Conservation (phyloP, 2,113 vertebrate genomes). For the Cyprinodon tularosa region DNA sequence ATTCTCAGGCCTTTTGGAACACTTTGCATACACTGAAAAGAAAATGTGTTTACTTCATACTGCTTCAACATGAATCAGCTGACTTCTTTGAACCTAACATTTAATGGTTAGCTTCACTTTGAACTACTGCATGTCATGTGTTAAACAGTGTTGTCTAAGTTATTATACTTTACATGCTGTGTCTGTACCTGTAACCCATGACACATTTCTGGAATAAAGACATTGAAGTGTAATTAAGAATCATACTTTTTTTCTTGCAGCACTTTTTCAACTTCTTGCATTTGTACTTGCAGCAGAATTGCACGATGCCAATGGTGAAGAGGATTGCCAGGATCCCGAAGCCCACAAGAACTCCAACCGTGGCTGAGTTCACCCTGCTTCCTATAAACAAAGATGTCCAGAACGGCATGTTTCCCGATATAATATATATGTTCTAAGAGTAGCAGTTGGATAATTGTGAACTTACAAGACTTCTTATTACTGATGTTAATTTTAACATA, state of each 20-base stretch:
- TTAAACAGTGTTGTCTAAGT: not conserved
- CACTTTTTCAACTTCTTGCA: slow-evolving; percentile 66
- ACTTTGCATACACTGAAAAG: not conserved
- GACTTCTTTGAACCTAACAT: too few relatives aligned
- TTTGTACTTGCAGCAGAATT: slow-evolving; percentile 71
- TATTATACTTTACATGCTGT: not conserved
- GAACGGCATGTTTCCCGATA: not conserved
- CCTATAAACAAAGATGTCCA: slow-evolving; percentile 39
- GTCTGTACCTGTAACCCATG: not conserved
- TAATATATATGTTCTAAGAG: not conserved
- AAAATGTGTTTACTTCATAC: not conserved
- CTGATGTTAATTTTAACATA: not conserved
- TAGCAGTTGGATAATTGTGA: not conserved
- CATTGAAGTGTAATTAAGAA: not conserved
- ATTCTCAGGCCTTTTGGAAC: too few relatives aligned
- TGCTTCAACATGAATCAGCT: too few relatives aligned
- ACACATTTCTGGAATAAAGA: too few relatives aligned
- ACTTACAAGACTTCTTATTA: not conserved
- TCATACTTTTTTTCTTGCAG: slow-evolving; percentile 73
- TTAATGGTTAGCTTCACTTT: not conserved
- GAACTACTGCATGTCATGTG: not conserved
- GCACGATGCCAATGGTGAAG: slow-evolving; percentile 63
- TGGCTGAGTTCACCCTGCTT: slow-evolving; percentile 53
- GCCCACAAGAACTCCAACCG: slow-evolving; percentile 67
- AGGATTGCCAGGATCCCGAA: slow-evolving; percentile 71